phyloP scores from a whole-genome alignment of 2,113 vertebrate species.

The Indicator indicator region DNA sequence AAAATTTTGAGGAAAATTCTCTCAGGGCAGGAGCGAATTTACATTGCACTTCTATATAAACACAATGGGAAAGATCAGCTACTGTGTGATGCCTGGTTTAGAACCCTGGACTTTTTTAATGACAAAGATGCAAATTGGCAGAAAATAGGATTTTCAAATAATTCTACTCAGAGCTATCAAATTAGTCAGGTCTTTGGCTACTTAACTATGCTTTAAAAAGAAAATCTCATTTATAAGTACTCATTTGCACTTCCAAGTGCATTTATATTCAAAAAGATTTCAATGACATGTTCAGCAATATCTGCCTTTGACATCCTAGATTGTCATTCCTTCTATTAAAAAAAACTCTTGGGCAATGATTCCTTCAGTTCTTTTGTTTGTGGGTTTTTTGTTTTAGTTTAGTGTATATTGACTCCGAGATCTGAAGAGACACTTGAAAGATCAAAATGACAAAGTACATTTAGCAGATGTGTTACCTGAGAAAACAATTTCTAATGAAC shows the following conservation, averaged over 20 bases:
- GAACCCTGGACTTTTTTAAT: background rate
- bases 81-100: background rate
- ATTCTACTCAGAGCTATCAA: background rate
- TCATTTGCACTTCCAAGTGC: background rate
- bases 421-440: background rate
- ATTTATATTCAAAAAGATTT: background rate
- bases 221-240: background rate
- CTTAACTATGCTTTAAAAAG: background rate
- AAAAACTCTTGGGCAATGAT: background rate
- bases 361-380: background rate
- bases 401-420: background rate
- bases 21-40: background rate
- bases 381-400: background rate
- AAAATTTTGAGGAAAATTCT: background rate
- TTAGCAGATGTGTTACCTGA: background rate
- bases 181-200: background rate
- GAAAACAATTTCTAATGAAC: background rate
- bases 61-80: background rate
- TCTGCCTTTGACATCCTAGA: background rate
- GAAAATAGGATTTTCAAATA: background rate
- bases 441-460: background rate
- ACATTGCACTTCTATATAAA: background rate
- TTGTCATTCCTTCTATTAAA: background rate
- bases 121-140: background rate
- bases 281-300: background rate